Evolutionary conservation across 2,113 vertebrate genomes (phyloP).

Genomic region (Paraplagusia blochii): DNA sequence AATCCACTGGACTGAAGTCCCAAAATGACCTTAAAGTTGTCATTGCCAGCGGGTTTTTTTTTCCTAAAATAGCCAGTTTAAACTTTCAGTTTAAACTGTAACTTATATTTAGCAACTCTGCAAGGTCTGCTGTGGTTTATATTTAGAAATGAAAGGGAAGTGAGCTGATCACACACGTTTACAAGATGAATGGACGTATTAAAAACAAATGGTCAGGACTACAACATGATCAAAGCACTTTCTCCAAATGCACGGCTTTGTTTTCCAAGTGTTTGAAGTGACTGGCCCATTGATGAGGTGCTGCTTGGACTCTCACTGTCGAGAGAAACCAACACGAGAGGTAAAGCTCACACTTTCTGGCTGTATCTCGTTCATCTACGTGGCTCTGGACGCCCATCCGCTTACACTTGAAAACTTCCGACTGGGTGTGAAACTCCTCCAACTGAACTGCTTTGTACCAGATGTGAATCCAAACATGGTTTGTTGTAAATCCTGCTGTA

Average conservation of each 20-base stretch:
- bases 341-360: slow-evolving; percentile 47
- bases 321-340: slow-evolving; percentile 42
- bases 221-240: slow-evolving; percentile 65
- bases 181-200: slow-evolving; percentile 41
- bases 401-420: slow-evolving; percentile 68
- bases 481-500: slow-evolving; percentile 61
- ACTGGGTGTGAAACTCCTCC: slow-evolving; percentile 48
- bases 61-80: not conserved
- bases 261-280: slow-evolving; percentile 71
- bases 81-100: no score
- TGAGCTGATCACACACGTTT: slow-evolving; percentile 15
- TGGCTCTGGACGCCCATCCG: slow-evolving; percentile 36
- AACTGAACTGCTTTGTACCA: slow-evolving; percentile 49
- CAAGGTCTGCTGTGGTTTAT: slow-evolving; percentile 13
- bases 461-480: slow-evolving; percentile 61
- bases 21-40: no score
- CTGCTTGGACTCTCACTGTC: slow-evolving; percentile 41
- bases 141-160: slow-evolving; percentile 17
- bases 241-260: slow-evolving; percentile 46
- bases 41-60: no score
- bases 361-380: slow-evolving; percentile 31
- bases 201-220: slow-evolving; percentile 16
- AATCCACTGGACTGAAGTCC: no score
- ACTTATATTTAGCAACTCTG: not conserved
- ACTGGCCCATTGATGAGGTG: slow-evolving; percentile 63